Base-by-base conservation (phyloP, 2,888 invertebrate genomes). In the Linnaemya vulpina region DNA sequence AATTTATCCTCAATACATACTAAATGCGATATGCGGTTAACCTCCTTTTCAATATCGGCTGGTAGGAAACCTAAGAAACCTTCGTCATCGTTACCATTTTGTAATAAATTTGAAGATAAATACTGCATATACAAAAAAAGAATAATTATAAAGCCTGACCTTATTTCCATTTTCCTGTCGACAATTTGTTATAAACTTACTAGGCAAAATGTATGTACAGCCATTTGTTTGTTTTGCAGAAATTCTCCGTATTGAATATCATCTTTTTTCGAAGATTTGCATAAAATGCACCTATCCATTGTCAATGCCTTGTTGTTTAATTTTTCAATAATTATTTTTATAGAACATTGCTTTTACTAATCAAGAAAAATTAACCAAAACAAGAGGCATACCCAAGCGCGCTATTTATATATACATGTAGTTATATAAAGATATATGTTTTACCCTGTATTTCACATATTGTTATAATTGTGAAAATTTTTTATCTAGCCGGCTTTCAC, bases 201-300 rank as follows among this genome's bases (percentile, higher is more conserved):
- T 93, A 96, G 93, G 90, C 96, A 97, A 91, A 95, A 96, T 88
- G 96, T 95, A 90, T 97, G 96, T 2, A 95, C 95, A 49, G 94
- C 92, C 35, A 96, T 92, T 13, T 94, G 93, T 13, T 93, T 93
- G 10, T 87, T 82, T 43, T 35, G 75, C 20, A 88, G 58, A 53
- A 87, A 80, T 15, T 87, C 87, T 5, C 88, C 88, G 73, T 84
- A 88, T 20, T 63, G 55, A 17, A 86, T n/a, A 35, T 84, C 86
- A 73, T 88, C 80, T 38, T 65, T 82, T 58, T 76, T 43, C 1
- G 67, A 73, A 4, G 87, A 87, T 67, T 83, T 85, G 55, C 88
- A 88, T 25, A 88, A 65, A 60, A 77, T 70, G 53, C 88, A 88
- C 22, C 15, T 46, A 43, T 53, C 25, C 87, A 87, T 87, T 81